These are phyloP conservation scores for Teleopsis dalmanni DNA, from an alignment of 1,140 invertebrate species.

Conservation along the genomic window DNA sequence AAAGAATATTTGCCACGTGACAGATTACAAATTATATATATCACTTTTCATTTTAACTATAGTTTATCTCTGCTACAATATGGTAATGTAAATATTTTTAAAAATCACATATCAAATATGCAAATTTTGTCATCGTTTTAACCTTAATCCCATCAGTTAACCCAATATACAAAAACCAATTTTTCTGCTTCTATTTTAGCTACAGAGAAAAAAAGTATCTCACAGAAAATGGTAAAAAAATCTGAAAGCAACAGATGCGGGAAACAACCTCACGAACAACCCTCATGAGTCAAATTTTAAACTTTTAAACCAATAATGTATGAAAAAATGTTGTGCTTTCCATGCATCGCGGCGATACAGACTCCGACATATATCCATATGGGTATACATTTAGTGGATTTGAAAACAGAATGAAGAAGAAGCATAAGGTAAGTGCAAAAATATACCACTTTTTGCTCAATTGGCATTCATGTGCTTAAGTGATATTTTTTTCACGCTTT, in stretches of 20 bases:
- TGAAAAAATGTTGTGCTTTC: not conserved
- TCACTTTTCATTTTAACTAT: too few species aligned
- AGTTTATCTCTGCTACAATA: too few species aligned
- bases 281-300: not conserved
- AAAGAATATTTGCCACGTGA: too few species aligned
- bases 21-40: too few species aligned
- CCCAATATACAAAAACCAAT: too few species aligned
- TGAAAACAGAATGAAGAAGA: not conserved
- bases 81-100: too few species aligned
- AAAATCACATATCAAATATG: too few species aligned
- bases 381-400: too few species aligned
- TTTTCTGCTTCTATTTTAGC: slow-evolving; percentile 1
- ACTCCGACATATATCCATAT: not conserved
- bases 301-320: slow-evolving; percentile 2
- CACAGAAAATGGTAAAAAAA: slow-evolving; percentile 11
- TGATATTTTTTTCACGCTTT: slow-evolving; percentile 25
- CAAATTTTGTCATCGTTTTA: too few species aligned
- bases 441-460: slow-evolving; percentile 12
- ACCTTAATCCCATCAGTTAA: too few species aligned
- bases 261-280: not conserved
- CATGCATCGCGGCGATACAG: not conserved
- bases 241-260: slow-evolving; percentile 15
- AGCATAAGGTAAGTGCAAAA: not conserved
- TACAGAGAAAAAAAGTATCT: not conserved
- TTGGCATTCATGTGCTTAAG: slow-evolving; percentile 37